Evolutionary conservation across 1,140 invertebrate genomes (phyloP), one percentile per base, ranked within the genome.

Genomic region (Thrips palmi): DNA sequence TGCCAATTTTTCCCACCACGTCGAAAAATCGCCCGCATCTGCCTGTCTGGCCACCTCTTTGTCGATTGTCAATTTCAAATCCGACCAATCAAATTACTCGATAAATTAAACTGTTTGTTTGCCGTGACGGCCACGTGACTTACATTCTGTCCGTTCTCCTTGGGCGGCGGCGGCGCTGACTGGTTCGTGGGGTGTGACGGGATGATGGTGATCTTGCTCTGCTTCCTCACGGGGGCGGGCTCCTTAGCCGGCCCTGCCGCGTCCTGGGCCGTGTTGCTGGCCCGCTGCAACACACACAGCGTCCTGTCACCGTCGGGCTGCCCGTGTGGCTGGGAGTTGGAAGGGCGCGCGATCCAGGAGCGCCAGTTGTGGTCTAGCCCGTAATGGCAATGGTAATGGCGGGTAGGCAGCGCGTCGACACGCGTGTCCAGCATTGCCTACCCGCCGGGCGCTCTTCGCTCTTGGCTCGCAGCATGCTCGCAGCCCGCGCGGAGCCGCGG

Each of bases 141-240:
- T 23, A 12, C 28, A 31, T 31, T 39, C 25, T 36, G 20, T 3
- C 32, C 39, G 28, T 45, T 46, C 17, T 44, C 42, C 4, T 31
- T 19, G 15, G 41, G 4, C 21, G 40, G 2, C 11, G 46, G 44
- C 41, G n/a, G n/a, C n/a, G n/a, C n/a, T n/a, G n/a, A n/a, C n/a
- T n/a, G n/a, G n/a, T n/a, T n/a, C n/a, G n/a, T n/a, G n/a, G n/a
- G n/a, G n/a, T 59, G 55, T 12, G 57, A 53, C 7, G 60, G 60
- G 38, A 59, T 53, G 48, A 63, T 63, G 25, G 55, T 62, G 43
- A 63, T 57, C 53, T 65, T 64, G 45, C 55, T 64, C 36, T 57
- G 56, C 44, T 62, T 63, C 4, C 57, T 49, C 4, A 41, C 38
- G 15, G 42, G 41, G 0, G 43, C 22, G 20, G 47, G 45, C 24